Conservation (phyloP, 2,888 invertebrate species). For the Torymus auratus region DNA sequence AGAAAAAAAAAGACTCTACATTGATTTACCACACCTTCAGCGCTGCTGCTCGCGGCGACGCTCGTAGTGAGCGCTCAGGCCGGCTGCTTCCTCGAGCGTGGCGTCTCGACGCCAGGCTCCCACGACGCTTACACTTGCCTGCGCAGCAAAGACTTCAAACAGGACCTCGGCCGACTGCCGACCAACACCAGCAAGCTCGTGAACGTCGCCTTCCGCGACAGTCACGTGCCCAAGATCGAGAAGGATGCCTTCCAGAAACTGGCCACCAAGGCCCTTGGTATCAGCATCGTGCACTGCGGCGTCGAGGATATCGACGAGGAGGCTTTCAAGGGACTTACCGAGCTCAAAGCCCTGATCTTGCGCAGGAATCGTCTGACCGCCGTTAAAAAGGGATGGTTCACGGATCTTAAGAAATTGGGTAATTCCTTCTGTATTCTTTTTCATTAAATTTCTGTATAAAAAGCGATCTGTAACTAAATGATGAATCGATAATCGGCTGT, state of each 20-base stretch:
- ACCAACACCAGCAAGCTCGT: constrained; percentile 42
- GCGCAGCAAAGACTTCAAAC: constrained; percentile 46
- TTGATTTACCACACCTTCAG: background rate
- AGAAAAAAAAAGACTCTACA: too few relatives aligned
- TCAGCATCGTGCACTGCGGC: constrained; percentile 54
- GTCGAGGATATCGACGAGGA: constrained; percentile 54
- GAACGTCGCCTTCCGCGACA: constrained; percentile 48
- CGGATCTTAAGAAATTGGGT: constrained; percentile 55
- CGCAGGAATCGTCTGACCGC: constrained; percentile 46
- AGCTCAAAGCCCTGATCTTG: constrained; percentile 54
- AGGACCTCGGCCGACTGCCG: constrained; percentile 45
- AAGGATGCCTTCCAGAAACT: constrained; percentile 44
- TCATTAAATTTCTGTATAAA: background rate
- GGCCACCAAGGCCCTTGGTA: constrained; percentile 42
- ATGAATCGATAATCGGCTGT: background rate
- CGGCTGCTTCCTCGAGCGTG: constrained; percentile 50
- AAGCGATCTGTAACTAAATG: background rate
- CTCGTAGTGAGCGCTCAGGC: constrained; percentile 18
- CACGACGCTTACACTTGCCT: constrained; percentile 53
- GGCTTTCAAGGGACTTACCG: constrained; percentile 54
- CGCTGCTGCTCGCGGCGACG: background rate
- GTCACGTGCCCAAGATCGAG: constrained; percentile 44
- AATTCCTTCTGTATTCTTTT: background rate
- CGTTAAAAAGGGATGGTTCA: constrained; percentile 57
- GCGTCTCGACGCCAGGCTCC: constrained; percentile 45